Conservation (phyloP, 2,113 vertebrate genomes). For the Crypturellus undulatus region DNA sequence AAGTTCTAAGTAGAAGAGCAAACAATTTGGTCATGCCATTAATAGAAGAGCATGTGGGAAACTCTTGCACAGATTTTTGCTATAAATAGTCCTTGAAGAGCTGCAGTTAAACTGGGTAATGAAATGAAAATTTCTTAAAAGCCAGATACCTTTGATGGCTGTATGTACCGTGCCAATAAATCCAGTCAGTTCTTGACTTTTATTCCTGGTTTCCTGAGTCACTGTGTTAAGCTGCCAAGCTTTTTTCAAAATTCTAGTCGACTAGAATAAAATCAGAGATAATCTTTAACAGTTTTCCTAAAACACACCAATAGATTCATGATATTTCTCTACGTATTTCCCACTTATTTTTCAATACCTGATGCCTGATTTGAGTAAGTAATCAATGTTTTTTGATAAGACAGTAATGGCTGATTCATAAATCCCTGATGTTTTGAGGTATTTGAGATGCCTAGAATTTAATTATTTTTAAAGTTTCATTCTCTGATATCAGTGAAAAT, state of each 20-base stretch:
- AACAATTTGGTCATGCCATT: neutral
- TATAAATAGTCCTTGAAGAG: neutral
- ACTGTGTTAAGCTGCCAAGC: slow-evolving; percentile 61
- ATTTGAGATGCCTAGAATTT: neutral
- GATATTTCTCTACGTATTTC: neutral
- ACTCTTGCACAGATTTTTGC: neutral
- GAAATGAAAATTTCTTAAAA: neutral
- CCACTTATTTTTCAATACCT: neutral
- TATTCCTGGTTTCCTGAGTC: slow-evolving; percentile 73
- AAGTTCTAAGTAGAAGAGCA: slow-evolving; percentile 72
- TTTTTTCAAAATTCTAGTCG: slow-evolving; percentile 52
- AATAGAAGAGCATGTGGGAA: neutral
- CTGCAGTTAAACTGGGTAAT: neutral
- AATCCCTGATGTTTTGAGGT: neutral
- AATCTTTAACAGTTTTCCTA: neutral
- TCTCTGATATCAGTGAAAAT: neutral
- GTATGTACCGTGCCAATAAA: slow-evolving; percentile 76
- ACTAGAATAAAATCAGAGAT: slow-evolving; percentile 75
- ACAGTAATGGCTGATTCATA: neutral
- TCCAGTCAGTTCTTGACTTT: slow-evolving; percentile 74
- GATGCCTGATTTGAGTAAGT: neutral
- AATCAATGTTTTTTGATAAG: neutral
- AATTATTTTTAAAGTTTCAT: neutral
- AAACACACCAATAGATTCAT: neutral
- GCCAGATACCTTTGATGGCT: slow-evolving; percentile 80